These are phyloP conservation scores for Eupithecia vulgata DNA, from an alignment of 2,888 invertebrate genomes.

Conservation along the genomic window DNA sequence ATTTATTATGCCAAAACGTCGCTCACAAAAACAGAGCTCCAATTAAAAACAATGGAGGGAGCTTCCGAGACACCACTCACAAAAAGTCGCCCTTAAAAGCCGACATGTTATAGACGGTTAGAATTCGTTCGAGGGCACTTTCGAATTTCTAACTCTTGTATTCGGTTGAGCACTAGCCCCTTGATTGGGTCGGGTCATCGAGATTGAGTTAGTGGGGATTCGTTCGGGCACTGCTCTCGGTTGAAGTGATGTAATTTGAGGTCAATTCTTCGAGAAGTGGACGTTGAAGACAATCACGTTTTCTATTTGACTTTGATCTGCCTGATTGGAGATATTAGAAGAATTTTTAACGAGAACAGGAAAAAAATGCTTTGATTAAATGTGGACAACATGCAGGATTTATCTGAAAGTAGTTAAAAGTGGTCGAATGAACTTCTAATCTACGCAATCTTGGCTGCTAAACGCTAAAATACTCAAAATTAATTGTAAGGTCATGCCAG, in stretches of 20 bases:
- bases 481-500: background rate
- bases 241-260: constrained; percentile 45
- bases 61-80: constrained; percentile 38
- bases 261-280: constrained; percentile 43
- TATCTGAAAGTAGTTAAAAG: background rate
- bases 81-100: constrained; percentile 55
- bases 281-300: constrained; percentile 37
- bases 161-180: constrained; percentile 60
- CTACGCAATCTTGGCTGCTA: background rate
- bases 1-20: constrained; percentile 59
- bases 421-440: background rate
- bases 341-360: background rate
- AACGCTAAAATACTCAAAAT: background rate
- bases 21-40: constrained; percentile 64
- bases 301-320: constrained; percentile 23
- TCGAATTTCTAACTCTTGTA: constrained; percentile 57
- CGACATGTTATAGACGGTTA: constrained; percentile 53
- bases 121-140: constrained; percentile 55
- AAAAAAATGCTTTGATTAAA: background rate
- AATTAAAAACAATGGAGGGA: constrained; percentile 69
- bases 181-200: constrained; percentile 73
- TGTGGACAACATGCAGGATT: background rate
- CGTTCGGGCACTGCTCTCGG: constrained; percentile 42
- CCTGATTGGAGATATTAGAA: background rate
- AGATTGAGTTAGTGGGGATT: constrained; percentile 67